Conservation (phyloP, 2,113 vertebrate species). For the Actenoides lindsayi region DNA sequence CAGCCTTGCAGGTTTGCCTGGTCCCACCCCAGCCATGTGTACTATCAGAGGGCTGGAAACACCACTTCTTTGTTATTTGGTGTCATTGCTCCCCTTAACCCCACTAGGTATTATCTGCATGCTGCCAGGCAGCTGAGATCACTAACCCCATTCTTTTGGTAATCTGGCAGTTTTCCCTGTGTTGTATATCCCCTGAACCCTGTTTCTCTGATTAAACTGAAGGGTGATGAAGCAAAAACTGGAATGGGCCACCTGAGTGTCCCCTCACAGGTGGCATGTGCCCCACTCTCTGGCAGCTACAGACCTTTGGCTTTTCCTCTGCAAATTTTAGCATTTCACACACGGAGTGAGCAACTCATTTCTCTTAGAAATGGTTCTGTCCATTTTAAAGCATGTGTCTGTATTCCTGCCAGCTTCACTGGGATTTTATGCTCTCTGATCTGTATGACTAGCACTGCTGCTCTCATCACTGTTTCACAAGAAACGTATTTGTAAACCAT, state of each 20-base stretch:
- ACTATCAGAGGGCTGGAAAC: background rate
- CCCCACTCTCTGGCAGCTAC: background rate
- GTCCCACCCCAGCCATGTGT: background rate
- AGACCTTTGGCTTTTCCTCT: background rate
- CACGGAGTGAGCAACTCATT: background rate
- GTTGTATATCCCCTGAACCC: background rate
- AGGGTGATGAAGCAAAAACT: background rate
- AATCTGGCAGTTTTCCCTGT: background rate
- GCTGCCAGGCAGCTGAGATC: background rate
- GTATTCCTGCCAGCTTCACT: background rate
- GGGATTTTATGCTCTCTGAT: background rate
- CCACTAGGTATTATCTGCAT: background rate
- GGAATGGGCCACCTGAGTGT: rapidly evolving
- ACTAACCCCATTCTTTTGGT: background rate
- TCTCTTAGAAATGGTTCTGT: background rate
- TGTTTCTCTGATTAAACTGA: background rate
- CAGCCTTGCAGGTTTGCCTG: background rate
- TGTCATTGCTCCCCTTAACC: background rate
- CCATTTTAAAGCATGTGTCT: background rate
- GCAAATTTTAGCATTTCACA: background rate
- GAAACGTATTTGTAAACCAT: background rate
- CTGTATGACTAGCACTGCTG: background rate
- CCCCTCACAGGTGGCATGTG: background rate
- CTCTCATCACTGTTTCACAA: background rate
- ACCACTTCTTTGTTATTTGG: background rate